A percentile compares a stretch with the other conserved stretches of the same genome.
These are phyloP conservation scores for Amphimedon queenslandica DNA, from an alignment of 37 sponge, comb jelly and placozoan genomes.

Conservation along the genomic window DNA sequence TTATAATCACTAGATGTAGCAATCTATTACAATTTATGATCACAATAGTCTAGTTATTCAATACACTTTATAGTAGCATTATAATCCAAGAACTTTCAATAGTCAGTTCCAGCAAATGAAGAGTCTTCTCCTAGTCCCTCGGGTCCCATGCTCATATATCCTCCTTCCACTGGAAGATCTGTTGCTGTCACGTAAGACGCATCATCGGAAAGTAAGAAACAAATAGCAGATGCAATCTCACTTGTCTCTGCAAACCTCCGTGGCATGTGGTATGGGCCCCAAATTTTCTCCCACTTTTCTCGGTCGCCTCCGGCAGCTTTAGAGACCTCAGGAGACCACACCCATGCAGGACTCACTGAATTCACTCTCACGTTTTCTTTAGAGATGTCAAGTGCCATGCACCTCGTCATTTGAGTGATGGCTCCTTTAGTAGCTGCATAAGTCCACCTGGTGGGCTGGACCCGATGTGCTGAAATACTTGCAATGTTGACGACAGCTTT, in stretches of 20 bases:
- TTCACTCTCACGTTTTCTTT: constrained; percentile 70
- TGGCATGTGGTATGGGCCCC: constrained; percentile 85
- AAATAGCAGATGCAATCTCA: constrained; percentile 67
- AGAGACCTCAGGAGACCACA: constrained; percentile 83
- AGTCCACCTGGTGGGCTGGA: constrained; percentile 78
- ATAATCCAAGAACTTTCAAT: constrained; percentile 12
- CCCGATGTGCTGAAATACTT: constrained; percentile 63
- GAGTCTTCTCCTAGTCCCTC: constrained; percentile 80
- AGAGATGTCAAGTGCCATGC: constrained; percentile 83
- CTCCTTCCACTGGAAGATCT: constrained; percentile 82
- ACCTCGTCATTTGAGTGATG: constrained; percentile 60
- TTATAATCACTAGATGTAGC: too few relatives aligned
- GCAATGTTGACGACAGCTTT: constrained; percentile 66
- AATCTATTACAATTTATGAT: too few relatives aligned
- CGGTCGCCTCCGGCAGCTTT: constrained; percentile 80
- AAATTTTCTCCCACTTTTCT: constrained; percentile 75
- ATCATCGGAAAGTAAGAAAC: constrained; percentile 75
- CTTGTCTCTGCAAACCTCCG: constrained; percentile 50
- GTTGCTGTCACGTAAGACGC: constrained; percentile 72
- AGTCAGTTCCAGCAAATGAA: constrained; percentile 69
- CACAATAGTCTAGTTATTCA: too few relatives aligned
- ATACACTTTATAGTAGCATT: too few relatives aligned
- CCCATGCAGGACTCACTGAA: constrained; percentile 82
- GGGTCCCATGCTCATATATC: constrained; percentile 75
- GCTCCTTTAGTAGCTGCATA: constrained; percentile 84